Evolutionary conservation across 1,140 invertebrate species (phyloP).

Genomic region (Coenobita brevimanus): DNA sequence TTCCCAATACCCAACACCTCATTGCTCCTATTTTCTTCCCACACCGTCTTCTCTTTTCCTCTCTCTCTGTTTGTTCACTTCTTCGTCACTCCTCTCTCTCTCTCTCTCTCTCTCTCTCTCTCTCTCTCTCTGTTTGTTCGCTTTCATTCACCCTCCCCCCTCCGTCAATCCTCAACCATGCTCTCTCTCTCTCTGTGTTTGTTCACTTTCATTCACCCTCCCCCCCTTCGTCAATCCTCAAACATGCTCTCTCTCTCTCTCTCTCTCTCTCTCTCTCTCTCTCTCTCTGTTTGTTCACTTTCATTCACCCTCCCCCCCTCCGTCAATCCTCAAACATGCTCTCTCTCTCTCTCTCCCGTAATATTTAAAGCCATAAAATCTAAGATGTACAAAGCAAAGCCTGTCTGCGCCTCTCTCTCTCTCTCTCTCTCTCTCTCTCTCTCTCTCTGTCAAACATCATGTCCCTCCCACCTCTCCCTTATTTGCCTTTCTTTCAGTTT

Average conservation of each 20-base stretch:
- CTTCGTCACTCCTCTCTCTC: no score
- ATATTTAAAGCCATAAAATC: no score
- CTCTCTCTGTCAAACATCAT: not conserved
- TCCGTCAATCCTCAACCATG: not conserved
- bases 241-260: not conserved
- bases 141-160: not conserved
- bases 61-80: no score
- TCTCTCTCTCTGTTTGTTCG: not conserved
- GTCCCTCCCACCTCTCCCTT: not conserved
- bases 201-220: not conserved
- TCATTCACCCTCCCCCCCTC: no score
- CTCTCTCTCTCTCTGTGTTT: not conserved
- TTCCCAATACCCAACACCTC: not conserved
- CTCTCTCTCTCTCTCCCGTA: constrained; percentile 13
- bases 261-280: not conserved
- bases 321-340: not conserved
- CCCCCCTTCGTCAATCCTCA: not conserved
- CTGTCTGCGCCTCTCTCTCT: not conserved
- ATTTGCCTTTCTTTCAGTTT: not conserved
- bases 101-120: not conserved
- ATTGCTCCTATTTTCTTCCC: not conserved
- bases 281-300: no score
- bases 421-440: not conserved
- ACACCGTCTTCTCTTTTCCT: not conserved
- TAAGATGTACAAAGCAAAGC: no score